phyloP scores from a whole-genome alignment of 2,113 vertebrate genomes.

The Ursus arctos region DNA sequence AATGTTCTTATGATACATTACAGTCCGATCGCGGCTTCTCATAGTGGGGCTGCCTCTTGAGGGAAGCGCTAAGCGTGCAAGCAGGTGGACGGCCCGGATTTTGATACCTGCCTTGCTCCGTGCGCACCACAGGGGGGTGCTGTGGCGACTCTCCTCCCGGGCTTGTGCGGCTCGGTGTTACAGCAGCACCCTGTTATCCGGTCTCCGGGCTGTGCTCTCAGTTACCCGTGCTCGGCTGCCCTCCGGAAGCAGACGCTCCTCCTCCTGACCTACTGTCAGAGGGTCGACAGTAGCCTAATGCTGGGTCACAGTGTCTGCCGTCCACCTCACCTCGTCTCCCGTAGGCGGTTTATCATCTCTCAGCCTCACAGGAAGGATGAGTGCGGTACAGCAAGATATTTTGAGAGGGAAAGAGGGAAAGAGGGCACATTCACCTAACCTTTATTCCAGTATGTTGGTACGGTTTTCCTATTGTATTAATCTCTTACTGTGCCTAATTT shows the following conservation, averaged over 20 bases:
- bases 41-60: neutral
- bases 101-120: neutral
- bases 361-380: neutral
- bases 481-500: neutral
- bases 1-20: neutral
- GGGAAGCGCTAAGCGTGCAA: rapidly evolving
- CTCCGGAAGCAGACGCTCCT: neutral
- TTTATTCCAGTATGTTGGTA: neutral
- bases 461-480: neutral
- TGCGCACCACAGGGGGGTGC: conserved; percentile 24
- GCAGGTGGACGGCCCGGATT: neutral
- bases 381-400: neutral
- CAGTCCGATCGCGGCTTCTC: neutral
- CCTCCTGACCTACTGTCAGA: neutral
- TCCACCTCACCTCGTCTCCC: neutral
- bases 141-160: neutral
- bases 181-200: neutral
- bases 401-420: neutral
- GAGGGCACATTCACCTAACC: neutral
- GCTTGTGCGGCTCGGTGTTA: neutral
- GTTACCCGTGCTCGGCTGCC: neutral
- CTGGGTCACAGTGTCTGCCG: neutral
- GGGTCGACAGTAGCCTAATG: neutral
- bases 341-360: neutral
- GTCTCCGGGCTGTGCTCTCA: neutral